phyloP scores from a whole-genome alignment of 2,888 invertebrate species.

The Creontiades dilutus region DNA sequence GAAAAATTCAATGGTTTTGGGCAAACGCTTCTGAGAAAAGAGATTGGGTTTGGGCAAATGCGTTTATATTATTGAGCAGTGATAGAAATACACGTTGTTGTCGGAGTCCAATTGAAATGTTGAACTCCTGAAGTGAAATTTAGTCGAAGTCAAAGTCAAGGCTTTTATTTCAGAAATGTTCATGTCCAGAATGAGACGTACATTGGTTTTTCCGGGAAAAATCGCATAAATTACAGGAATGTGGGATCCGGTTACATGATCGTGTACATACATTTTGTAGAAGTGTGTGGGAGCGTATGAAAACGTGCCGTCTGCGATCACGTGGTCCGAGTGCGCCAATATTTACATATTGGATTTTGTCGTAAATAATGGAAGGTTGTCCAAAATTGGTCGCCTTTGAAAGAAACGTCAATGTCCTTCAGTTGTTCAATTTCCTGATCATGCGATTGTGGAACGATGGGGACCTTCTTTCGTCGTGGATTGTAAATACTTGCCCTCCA shows the following conservation, averaged over 20 bases:
- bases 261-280: conserved; percentile 59
- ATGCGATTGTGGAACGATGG: conserved; percentile 60
- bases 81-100: neutral
- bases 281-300: conserved; percentile 56
- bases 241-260: conserved; percentile 41
- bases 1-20: conserved; percentile 51
- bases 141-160: conserved; percentile 53
- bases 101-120: too few species aligned
- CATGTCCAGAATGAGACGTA: conserved; percentile 59
- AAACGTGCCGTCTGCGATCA: conserved; percentile 60
- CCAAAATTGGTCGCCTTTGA: conserved; percentile 4
- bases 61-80: conserved; percentile 22
- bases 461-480: conserved; percentile 62
- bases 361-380: conserved; percentile 48
- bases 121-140: conserved; percentile 56
- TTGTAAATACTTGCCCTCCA: conserved; percentile 62
- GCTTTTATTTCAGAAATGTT: conserved; percentile 53
- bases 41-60: conserved; percentile 45
- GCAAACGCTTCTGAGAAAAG: conserved; percentile 43
- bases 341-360: conserved; percentile 49
- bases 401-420: conserved; percentile 47
- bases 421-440: conserved; percentile 51
- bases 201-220: conserved; percentile 48
- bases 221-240: conserved; percentile 55
- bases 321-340: conserved; percentile 37